phyloP scores from a whole-genome alignment of 2,797 vertebrate genomes.

The Pyrocephalus nanus region DNA sequence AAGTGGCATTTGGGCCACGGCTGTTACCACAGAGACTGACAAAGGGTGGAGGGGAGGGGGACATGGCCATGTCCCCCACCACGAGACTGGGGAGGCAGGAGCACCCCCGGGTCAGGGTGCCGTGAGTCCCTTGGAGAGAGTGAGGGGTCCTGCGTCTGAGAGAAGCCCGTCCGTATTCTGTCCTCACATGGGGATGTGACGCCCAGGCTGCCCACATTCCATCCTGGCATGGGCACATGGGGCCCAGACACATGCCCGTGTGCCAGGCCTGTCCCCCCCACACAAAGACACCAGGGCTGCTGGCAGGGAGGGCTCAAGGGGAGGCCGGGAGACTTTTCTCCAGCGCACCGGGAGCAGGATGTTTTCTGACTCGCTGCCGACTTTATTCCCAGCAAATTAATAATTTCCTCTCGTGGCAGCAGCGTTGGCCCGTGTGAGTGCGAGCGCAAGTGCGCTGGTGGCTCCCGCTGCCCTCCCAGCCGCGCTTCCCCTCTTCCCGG shows the following conservation, averaged over 20 bases:
- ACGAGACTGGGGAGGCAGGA: fast-evolving
- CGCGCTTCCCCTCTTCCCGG: fast-evolving
- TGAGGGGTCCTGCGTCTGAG: fast-evolving
- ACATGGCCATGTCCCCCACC: fast-evolving
- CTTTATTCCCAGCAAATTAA: constrained; percentile 54
- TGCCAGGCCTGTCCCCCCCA: background rate
- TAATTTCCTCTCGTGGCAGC: constrained; percentile 33
- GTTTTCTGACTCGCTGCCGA: constrained; percentile 1
- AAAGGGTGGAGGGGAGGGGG: background rate
- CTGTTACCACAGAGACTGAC: background rate
- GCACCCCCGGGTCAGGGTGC: background rate
- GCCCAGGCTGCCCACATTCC: background rate
- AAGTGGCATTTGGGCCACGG: fast-evolving
- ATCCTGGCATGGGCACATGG: background rate
- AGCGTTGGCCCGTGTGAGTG: background rate
- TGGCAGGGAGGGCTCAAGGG: background rate
- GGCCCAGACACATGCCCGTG: background rate
- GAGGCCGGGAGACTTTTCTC: background rate
- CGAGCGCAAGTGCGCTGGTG: background rate
- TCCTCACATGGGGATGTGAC: background rate
- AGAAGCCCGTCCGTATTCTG: fast-evolving
- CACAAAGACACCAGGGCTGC: background rate
- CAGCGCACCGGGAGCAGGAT: background rate
- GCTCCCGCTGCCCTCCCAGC: background rate
- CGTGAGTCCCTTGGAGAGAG: fast-evolving